Evolutionary conservation across 2,113 vertebrate species (phyloP), one percentile per base, ranked within the genome.

Genomic region (Zapus hudsonius): DNA sequence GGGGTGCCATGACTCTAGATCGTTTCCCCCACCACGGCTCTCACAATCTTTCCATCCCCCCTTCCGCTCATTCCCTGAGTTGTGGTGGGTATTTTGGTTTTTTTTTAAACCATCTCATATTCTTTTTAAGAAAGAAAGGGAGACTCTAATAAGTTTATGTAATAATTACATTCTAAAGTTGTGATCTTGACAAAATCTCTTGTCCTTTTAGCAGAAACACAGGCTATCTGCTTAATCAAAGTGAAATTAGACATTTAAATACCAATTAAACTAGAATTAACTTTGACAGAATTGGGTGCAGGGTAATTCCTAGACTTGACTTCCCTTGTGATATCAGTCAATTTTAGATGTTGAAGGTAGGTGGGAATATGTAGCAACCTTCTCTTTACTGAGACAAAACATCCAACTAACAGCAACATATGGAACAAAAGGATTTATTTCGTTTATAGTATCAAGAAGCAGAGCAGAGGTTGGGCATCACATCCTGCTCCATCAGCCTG

Each of bases 101-200:
- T 40, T 61, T 90, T 86, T 81, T 76, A 94, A 70, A 85, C 57
- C 0, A 84, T 3, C 11, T 63, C 27, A 85, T 66, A 83, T 69
- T 20, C 10, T 87, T 83, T 93, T 47, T 63, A 33, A 27, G 8
- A 74, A 79, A 91, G 33, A 84, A 83, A 42, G 6, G 17, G 8
- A 22, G 23, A 3, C 5, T 40, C 55, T 92, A 74, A 84, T 57
- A 89, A 79, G 89, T 52, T 69, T 79, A 86, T 66, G 22, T 80
- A 80, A 89, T 52, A 73, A 78, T 78, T 47, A 80, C 61, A 7
- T 55, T 76, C 63, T 44, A 78, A 42, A 95, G 57, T 87, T 73
- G 19, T 59, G 66, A 4, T 87, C 89, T 63, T 57, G 44, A 83
- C 0, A 87, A 33, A 83, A 55, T 36, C 67, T 93, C 74, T 55